Conservation (phyloP, 2,113 vertebrate genomes). For the Sceloporus tristichus region DNA sequence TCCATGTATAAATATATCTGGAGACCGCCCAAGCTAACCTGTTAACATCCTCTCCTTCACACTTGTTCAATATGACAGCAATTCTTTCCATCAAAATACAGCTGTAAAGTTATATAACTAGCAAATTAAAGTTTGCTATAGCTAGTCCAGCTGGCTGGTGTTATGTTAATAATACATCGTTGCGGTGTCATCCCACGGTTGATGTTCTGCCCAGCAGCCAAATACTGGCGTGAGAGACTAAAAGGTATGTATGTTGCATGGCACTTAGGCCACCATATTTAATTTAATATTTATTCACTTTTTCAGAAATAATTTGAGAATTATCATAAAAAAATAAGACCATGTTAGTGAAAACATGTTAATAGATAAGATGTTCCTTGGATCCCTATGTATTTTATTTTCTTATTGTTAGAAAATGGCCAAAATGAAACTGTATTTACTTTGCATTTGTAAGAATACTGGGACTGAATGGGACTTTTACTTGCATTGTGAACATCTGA, state of each 20-base stretch:
- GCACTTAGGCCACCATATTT: not conserved
- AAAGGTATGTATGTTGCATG: accelerated
- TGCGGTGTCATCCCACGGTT: conserved; percentile 47
- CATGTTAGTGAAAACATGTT: accelerated
- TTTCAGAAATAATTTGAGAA: conserved; percentile 30
- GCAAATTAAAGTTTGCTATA: conserved; percentile 73
- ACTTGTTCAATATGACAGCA: conserved; percentile 69
- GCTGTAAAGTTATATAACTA: conserved; percentile 75
- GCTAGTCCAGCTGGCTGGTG: conserved; percentile 66
- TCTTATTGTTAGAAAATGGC: not conserved
- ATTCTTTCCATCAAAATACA: conserved; percentile 74
- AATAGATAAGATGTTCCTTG: not conserved
- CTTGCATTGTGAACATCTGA: not conserved
- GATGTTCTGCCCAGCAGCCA: conserved; percentile 57
- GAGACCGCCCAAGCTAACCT: conserved; percentile 62
- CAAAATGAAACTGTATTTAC: conserved; percentile 1
- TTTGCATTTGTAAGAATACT: conserved; percentile 6
- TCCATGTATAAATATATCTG: conserved; percentile 24
- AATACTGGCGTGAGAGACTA: not conserved
- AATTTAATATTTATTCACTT: not conserved
- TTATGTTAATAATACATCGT: conserved; percentile 63
- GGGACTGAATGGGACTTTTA: accelerated
- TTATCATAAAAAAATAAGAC: not conserved
- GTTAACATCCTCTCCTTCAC: conserved; percentile 78
- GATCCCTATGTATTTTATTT: accelerated